phyloP scores from a whole-genome alignment of 2,113 vertebrate species.

The Centrocercus urophasianus region DNA sequence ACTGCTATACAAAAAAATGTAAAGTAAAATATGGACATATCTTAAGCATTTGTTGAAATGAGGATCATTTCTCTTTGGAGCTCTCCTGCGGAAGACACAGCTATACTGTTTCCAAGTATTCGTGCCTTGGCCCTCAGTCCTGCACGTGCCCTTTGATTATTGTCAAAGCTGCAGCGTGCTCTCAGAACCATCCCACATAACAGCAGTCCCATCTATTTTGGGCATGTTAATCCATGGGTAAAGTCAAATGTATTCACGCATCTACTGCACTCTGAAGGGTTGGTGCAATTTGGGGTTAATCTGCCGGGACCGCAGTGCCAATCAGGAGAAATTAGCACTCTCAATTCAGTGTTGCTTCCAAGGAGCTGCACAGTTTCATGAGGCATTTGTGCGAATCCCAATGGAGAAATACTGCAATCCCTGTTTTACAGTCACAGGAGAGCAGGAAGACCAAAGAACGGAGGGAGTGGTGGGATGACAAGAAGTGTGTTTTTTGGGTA shows the following conservation, averaged over 20 bases:
- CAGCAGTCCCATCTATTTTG: not conserved
- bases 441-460: not conserved
- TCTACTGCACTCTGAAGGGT: not conserved
- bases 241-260: not conserved
- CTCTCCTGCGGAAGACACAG: not conserved
- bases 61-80: not conserved
- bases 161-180: not conserved
- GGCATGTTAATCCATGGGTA: not conserved
- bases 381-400: not conserved
- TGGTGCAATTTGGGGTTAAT: not conserved
- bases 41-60: constrained; percentile 3
- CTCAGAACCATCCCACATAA: not conserved
- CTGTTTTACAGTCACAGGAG: not conserved
- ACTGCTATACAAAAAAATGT: not conserved
- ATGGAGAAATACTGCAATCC: not conserved
- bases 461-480: not conserved
- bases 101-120: not conserved
- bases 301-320: not conserved
- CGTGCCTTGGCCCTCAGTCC: not conserved
- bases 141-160: constrained; percentile 13
- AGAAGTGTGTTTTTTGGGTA: not conserved
- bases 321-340: not conserved
- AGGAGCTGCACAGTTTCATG: not conserved
- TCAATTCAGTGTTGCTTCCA: not conserved
- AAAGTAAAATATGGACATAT: not conserved